These are phyloP conservation scores for Caranx melampygus DNA, from an alignment of 2,113 vertebrate genomes.

Conservation along the genomic window DNA sequence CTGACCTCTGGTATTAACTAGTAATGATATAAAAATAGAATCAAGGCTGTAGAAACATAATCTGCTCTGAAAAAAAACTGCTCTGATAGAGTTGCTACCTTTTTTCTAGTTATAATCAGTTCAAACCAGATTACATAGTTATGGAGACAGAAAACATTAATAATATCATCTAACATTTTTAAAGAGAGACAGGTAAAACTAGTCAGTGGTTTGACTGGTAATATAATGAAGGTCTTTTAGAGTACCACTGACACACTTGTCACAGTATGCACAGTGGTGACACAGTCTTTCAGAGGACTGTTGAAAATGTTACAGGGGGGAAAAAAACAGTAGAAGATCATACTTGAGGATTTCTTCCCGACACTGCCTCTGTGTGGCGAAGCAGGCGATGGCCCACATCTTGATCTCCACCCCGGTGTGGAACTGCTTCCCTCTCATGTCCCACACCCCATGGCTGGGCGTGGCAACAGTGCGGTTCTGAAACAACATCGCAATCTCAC, in stretches of 20 bases:
- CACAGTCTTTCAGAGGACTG: background rate
- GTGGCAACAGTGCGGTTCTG: slow-evolving; percentile 99
- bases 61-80: no score
- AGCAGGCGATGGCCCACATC: slow-evolving; percentile 99
- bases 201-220: background rate
- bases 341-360: slow-evolving; percentile 99
- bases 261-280: background rate
- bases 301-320: background rate
- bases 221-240: background rate
- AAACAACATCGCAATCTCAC: slow-evolving; percentile 75
- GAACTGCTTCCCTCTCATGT: slow-evolving; percentile 99
- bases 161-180: background rate
- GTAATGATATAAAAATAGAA: no score
- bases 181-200: no score
- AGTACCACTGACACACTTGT: background rate
- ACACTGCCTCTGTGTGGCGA: slow-evolving; percentile 98
- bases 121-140: background rate
- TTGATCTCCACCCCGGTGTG: slow-evolving; percentile 99
- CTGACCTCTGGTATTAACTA: background rate
- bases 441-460: slow-evolving; percentile 98
- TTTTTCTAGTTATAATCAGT: background rate
- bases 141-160: background rate
- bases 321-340: slow-evolving; percentile 55
- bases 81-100: background rate
- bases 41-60: no score